Evolutionary conservation across 2,888 invertebrate species (phyloP).

Genomic region (Arrhopalites spinosus): DNA sequence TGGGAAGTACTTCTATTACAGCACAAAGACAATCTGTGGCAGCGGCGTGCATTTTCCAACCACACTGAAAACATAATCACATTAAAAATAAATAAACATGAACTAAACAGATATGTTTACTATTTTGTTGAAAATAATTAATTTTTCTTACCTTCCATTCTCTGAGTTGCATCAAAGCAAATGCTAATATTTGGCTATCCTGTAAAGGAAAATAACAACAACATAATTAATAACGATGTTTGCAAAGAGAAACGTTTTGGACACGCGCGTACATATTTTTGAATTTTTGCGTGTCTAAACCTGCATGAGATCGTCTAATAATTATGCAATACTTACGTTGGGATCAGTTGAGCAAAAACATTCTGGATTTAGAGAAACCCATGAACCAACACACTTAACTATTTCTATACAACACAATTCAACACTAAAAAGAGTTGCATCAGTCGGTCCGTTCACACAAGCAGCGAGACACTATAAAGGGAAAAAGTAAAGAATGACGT

Average conservation of each 20-base stretch:
- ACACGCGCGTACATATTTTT: too few species aligned
- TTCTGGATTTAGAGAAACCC: slow-evolving; percentile 54
- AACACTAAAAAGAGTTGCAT: slow-evolving; percentile 40
- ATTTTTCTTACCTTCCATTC: slow-evolving; percentile 47
- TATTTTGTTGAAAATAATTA: too few species aligned
- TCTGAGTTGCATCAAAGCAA: slow-evolving; percentile 47
- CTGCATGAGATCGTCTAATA: too few species aligned
- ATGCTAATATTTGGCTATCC: slow-evolving; percentile 50
- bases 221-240: too few species aligned
- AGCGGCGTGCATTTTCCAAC: slow-evolving; percentile 74
- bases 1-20: slow-evolving; percentile 80
- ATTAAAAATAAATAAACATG: too few species aligned
- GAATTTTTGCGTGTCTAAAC: too few species aligned
- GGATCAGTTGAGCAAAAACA: slow-evolving; percentile 51
- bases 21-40: slow-evolving; percentile 90
- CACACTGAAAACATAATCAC: slow-evolving; percentile 58
- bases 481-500: background rate
- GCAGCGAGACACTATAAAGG: slow-evolving; percentile 23
- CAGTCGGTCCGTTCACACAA: slow-evolving; percentile 25
- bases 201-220: too few species aligned
- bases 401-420: slow-evolving; percentile 50
- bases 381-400: slow-evolving; percentile 53
- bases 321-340: too few species aligned
- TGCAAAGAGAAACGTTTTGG: too few species aligned
- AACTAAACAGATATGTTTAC: too few species aligned